Conservation (phyloP, 2,888 invertebrate genomes). For the Pandemis corylana region DNA sequence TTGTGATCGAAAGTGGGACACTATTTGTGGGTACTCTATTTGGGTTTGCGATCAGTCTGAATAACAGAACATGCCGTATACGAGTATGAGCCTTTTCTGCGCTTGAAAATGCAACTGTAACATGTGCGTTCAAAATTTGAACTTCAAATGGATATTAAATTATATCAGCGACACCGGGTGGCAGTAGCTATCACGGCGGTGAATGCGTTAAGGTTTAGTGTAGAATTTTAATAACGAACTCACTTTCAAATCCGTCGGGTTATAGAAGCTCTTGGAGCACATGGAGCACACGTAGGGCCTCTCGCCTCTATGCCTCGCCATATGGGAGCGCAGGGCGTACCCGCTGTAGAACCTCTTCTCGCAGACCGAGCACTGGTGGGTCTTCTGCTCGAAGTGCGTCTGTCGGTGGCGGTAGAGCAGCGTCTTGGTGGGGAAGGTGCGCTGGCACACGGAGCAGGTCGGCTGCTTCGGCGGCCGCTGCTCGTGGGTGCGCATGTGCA, state of each 20-base stretch:
- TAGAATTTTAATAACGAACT: constrained; percentile 42
- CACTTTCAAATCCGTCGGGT: constrained; percentile 85
- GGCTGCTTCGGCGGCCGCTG: constrained; percentile 84
- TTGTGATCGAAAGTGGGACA: too few species aligned
- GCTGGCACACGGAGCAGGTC: constrained; percentile 86
- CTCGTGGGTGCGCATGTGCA: constrained; percentile 88
- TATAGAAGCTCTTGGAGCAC: constrained; percentile 85
- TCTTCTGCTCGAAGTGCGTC: constrained; percentile 86
- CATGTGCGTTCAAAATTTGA: too few species aligned
- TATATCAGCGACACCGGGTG: too few species aligned
- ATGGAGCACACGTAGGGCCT: constrained; percentile 83
- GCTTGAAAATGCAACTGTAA: too few species aligned
- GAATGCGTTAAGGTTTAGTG: too few species aligned
- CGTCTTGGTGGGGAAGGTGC: constrained; percentile 85
- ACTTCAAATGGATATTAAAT: too few species aligned
- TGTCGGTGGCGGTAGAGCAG: constrained; percentile 86
- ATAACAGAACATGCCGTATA: too few species aligned
- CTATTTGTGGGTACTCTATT: too few species aligned
- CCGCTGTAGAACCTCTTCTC: constrained; percentile 81
- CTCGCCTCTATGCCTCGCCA: constrained; percentile 81
- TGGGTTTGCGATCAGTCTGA: too few species aligned
- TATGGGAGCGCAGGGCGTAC: constrained; percentile 79
- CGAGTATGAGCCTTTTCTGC: too few species aligned
- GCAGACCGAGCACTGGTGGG: constrained; percentile 79
- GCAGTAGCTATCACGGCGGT: too few species aligned